Base-by-base conservation (phyloP, 2,888 invertebrate genomes). In the Sialis lutaria region DNA sequence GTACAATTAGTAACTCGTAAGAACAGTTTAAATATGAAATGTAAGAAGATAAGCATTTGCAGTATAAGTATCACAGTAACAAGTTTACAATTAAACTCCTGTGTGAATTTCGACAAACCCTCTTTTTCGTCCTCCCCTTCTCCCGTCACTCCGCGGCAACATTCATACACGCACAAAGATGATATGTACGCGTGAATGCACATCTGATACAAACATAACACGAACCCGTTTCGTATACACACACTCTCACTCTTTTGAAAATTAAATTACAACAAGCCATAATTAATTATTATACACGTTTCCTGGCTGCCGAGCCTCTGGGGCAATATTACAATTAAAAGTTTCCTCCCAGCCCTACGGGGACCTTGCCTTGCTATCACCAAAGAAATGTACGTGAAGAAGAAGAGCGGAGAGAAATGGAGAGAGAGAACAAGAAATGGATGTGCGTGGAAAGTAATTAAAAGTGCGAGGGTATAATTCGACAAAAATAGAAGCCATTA, bases 401-500 rank as follows among this genome's bases (percentile, higher is more conserved):
- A 37, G 37, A 12, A 37, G 12, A n/a, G 7, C 12, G 12, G 37
- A 37, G 12, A 37, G 37, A 37, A 12, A 22, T 22, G 22, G 22
- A 22, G 22, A 22, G 22, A 22, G 22, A 22, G 22, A 22, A 22
- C 22, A 22, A 22, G 22, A 22, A 22, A 22, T 22, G 22, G 22
- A 22, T 22, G 22, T 22, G 22, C 22, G 37, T 37, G 12, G 37
- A 37, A 37, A 37, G 37, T 37, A 37, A 37, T 37, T 37, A 37
- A 37, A 37, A 37, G 37, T 37, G 37, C 37, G 37, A 37, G 12
- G 37, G 22, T 31, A 31, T 42, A 42, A 42, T 42, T 42, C 42
- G 42, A 31, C 37, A 35, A 37, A 35, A 44, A 45, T 22, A 45
- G 37, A 45, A 45, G 12, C 42, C 42, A 42, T 42, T 42, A 30